phyloP scores from a whole-genome alignment of 2,797 vertebrate species.

The Mallotus villosus region DNA sequence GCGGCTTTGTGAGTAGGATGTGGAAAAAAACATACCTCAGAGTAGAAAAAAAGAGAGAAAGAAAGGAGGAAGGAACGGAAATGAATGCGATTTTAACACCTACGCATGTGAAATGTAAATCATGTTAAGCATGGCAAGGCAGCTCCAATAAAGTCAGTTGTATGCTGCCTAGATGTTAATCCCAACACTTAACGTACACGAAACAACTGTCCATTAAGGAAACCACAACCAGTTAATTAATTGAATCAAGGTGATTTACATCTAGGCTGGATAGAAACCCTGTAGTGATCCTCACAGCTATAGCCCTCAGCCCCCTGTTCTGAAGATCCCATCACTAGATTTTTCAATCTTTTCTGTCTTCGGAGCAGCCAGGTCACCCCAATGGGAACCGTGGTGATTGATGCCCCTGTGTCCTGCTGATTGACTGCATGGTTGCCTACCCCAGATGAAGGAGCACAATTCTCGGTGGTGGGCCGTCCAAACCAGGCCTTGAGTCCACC shows the following conservation, averaged over 20 bases:
- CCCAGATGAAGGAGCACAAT: constrained; percentile 65
- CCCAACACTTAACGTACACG: no score
- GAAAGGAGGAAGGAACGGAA: neutral
- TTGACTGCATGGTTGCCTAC: constrained; percentile 73
- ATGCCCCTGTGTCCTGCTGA: constrained; percentile 66
- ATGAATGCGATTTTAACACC: neutral
- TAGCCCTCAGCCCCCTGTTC: neutral
- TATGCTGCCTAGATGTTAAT: no score
- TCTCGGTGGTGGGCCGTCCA: constrained; percentile 19
- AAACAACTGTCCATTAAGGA: neutral
- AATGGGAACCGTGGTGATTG: constrained; percentile 67
- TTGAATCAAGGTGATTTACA: neutral
- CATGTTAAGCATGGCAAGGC: no score
- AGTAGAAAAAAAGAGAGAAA: neutral
- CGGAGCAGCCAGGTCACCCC: constrained; percentile 62
- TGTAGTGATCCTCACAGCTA: no score
- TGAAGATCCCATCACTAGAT: neutral
- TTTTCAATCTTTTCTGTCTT: constrained; percentile 22
- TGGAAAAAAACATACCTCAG: neutral
- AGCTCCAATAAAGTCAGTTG: no score
- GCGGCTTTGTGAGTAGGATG: constrained; percentile 7
- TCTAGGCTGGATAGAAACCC: neutral
- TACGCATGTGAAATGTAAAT: no score
- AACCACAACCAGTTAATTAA: neutral
- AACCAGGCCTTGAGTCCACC: constrained; percentile 50